These are phyloP conservation scores for Streptopelia turtur DNA, from an alignment of 2,797 vertebrate species.

Conservation along the genomic window DNA sequence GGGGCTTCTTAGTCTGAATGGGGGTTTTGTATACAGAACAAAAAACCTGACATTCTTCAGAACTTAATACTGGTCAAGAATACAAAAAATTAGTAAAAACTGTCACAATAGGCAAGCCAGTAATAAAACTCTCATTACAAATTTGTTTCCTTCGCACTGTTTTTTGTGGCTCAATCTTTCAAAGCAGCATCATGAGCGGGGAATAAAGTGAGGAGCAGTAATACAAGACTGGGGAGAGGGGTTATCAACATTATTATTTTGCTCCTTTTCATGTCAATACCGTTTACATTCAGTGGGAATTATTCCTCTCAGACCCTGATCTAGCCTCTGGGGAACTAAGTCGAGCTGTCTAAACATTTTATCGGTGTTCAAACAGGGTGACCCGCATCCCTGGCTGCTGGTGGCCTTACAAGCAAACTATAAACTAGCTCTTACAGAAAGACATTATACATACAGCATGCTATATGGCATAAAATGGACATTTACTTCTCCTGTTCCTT, in stretches of 20 bases:
- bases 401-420: not conserved
- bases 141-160: not conserved
- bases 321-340: not conserved
- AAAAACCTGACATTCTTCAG: not conserved
- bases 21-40: constrained; percentile 7
- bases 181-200: not conserved
- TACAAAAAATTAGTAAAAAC: not conserved
- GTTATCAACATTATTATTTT: not conserved
- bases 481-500: not conserved
- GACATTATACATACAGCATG: not conserved
- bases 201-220: not conserved
- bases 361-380: rapidly evolving
- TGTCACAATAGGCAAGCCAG: not conserved
- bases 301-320: not conserved
- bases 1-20: constrained; percentile 9
- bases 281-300: not conserved
- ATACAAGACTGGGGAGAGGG: not conserved
- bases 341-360: not conserved
- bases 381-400: not conserved
- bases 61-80: not conserved
- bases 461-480: rapidly evolving
- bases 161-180: not conserved
- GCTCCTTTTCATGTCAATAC: not conserved
- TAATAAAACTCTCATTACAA: not conserved
- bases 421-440: not conserved